Evolutionary conservation across 2,888 invertebrate genomes (phyloP).

Genomic region (Dendrolimus pini): DNA sequence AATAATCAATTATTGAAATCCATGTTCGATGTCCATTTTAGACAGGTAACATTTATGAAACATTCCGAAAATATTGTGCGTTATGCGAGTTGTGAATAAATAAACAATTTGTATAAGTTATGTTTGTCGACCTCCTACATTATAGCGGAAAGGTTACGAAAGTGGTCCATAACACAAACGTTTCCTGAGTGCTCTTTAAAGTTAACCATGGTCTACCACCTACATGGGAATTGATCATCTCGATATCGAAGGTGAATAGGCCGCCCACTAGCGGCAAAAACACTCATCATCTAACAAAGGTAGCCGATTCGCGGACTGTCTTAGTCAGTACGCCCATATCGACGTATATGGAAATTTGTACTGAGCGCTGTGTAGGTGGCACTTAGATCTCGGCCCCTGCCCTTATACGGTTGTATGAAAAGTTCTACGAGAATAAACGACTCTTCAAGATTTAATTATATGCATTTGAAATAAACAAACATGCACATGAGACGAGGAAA

Average conservation of each 20-base stretch:
- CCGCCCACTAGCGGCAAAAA: slow-evolving; percentile 58
- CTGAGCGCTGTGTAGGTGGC: slow-evolving; percentile 54
- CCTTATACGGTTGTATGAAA: slow-evolving; percentile 50
- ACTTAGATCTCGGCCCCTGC: slow-evolving; percentile 49
- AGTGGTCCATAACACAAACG: slow-evolving; percentile 36
- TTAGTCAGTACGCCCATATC: slow-evolving; percentile 63
- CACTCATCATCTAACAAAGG: slow-evolving; percentile 67
- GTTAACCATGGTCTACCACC: slow-evolving; percentile 30
- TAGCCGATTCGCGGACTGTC: slow-evolving; percentile 59
- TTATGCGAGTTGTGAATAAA: slow-evolving; percentile 19
- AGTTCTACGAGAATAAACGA: slow-evolving; percentile 24
- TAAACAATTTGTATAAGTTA: slow-evolving; percentile 23
- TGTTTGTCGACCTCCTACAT: slow-evolving; percentile 19
- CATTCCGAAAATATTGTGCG: not conserved
- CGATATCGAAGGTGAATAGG: slow-evolving; percentile 67
- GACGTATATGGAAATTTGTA: slow-evolving; percentile 70
- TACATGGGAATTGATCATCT: slow-evolving; percentile 52
- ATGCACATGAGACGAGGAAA: not conserved
- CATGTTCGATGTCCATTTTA: not conserved
- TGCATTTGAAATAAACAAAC: not conserved
- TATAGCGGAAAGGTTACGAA: slow-evolving; percentile 35
- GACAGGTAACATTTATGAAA: not conserved
- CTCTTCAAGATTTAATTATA: not conserved
- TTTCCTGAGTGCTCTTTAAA: slow-evolving; percentile 35
- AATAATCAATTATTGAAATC: not conserved